Evolutionary conservation across 2,888 invertebrate species (phyloP).

Genomic region (Cylindroiulus punctatus): DNA sequence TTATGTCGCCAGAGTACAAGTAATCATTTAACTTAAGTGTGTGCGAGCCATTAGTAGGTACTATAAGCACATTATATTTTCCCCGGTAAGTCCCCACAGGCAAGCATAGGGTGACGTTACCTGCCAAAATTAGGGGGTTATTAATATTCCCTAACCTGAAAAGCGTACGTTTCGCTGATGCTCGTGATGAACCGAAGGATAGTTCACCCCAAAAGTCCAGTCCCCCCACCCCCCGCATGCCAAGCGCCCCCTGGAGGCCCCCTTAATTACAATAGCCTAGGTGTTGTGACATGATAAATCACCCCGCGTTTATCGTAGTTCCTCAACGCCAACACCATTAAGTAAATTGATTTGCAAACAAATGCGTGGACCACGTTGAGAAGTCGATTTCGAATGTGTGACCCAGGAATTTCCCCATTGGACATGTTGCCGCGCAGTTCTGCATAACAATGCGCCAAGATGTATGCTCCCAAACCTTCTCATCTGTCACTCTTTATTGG

Average conservation of each 20-base stretch:
- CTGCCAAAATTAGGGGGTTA: too few species aligned
- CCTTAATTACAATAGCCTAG: conserved; percentile 14
- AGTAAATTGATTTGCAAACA: conserved; percentile 42
- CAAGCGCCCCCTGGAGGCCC: conserved; percentile 15
- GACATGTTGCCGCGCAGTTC: background rate
- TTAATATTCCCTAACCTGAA: too few species aligned
- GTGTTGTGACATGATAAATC: conserved; percentile 42
- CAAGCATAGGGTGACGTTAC: too few species aligned
- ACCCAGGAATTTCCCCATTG: conserved; percentile 42
- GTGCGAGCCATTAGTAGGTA: too few species aligned
- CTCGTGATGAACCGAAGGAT: background rate
- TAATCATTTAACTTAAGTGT: too few species aligned
- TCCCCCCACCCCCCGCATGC: background rate
- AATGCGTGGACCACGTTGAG: background rate
- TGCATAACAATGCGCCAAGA: conserved; percentile 38
- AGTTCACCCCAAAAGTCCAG: conserved; percentile 4
- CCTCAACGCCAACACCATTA: conserved; percentile 34
- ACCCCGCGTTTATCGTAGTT: background rate
- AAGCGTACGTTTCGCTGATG: background rate
- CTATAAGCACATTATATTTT: too few species aligned
- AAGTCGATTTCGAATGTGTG: conserved; percentile 1
- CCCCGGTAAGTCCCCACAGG: too few species aligned
- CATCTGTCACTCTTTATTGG: conserved; percentile 31
- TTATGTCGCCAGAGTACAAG: too few species aligned
- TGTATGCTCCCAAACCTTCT: conserved; percentile 19